Percentiles rank a stretch among this genome's conserved stretches.
phyloP scores from a whole-genome alignment of 2,113 vertebrate genomes.

The Gallinago undulata region DNA sequence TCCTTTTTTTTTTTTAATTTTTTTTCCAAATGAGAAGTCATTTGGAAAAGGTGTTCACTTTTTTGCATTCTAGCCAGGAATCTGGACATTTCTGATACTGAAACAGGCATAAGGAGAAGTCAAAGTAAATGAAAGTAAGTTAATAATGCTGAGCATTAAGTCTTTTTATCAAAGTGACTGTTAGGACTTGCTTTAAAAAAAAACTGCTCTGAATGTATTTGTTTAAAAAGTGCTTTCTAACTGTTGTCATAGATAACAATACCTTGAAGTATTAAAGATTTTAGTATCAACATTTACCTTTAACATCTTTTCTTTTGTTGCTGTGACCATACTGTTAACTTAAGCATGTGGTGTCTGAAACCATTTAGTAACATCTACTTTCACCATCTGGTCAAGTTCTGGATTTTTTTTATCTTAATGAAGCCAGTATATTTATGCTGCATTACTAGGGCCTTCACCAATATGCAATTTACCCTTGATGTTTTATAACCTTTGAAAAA shows the following conservation, averaged over 20 bases:
- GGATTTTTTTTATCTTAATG: not conserved
- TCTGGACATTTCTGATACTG: slow-evolving; percentile 1
- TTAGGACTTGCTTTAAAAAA: not conserved
- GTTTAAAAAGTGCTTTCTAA: not conserved
- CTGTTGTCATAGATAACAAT: not conserved
- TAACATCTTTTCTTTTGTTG: not conserved
- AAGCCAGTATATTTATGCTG: not conserved
- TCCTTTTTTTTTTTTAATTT: not conserved
- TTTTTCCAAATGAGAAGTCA: not conserved
- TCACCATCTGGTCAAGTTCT: not conserved
- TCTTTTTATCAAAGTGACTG: not conserved
- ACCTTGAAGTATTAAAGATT: not conserved
- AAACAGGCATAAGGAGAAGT: slow-evolving; percentile 22
- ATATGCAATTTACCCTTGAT: not conserved
- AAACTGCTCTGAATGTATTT: not conserved
- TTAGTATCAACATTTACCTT: not conserved
- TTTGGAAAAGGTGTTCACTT: slow-evolving; percentile 23
- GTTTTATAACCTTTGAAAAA: not conserved
- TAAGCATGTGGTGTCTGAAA: not conserved
- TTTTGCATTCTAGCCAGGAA: slow-evolving; percentile 17
- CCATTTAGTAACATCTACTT: not conserved
- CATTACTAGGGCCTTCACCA: not conserved
- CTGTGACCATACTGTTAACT: not conserved
- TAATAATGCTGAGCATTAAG: not conserved
- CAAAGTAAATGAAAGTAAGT: slow-evolving; percentile 3